Base-by-base conservation (phyloP, 2,113 vertebrate genomes). In the Clarias macrocephalus region DNA sequence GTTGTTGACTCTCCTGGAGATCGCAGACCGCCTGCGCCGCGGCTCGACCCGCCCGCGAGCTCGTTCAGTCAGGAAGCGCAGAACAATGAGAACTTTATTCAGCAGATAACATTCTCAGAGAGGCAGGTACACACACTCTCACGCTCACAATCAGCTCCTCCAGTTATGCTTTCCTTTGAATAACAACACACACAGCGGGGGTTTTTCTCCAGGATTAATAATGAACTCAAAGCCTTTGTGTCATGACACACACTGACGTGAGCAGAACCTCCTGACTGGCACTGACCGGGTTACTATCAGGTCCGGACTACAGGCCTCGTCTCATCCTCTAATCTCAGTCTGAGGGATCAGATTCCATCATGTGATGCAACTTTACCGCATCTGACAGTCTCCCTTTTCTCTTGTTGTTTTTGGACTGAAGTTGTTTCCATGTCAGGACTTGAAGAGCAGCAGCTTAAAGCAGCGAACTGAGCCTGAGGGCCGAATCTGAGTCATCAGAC, bases 31-130 rank as follows among this genome's bases (percentile, higher is more conserved):
- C n/a, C 33, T 37, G 9, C 28, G 77, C 25, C 77, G 48, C 68
- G 83, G 80, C 85, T 70, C 86, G 5, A 72, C 73, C 83, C 88
- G 70, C 79, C 73, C 9, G 81, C 12, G 79, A 84, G 68, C 56
- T 42, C 70, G 76, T 88, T 62, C 84, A 88, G 89, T 93, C 93
- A 94, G 95, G 93, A 95, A 94, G 90, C 87, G 90, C 89, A 89
- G 92, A 94, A 95, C 95, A 95, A 94, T 95, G 93, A 93, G 91
- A 93, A 92, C 92, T 92, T 91, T 91, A 91, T 89, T 92, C 63
- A 28, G 77, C 87, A 85, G 92, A 94, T 94, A 94, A 93, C 93
- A 92, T 91, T 93, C 92, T 94, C 88, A 90, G 80, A 60, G 60
- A 87, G 89, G 91, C 66, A 79, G 81, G 85, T 75, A 85, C 85